Base-by-base conservation (phyloP, 2,888 invertebrate genomes). In the Lepidocyrtinus sp. region DNA sequence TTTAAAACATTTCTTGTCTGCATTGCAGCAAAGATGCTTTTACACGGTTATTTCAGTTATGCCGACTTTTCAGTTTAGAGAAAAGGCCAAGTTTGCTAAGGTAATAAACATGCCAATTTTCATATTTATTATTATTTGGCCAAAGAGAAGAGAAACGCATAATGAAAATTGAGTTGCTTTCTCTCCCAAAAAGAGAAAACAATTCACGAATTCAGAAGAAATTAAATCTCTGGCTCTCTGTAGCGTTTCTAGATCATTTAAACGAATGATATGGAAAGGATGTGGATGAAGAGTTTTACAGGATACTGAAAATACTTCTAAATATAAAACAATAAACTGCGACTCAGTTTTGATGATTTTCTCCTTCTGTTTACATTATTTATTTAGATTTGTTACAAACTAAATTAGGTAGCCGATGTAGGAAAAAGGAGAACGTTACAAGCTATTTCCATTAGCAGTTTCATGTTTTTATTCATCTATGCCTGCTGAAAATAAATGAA, bases 301-400 rank as follows among this genome's bases (percentile, higher is more conserved):
- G n/a, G n/a, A n/a, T n/a, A n/a, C n/a, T n/a, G n/a, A n/a, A n/a
- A n/a, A n/a, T n/a, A n/a, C n/a, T 63, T 36, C 36, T 36, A 36
- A 76, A 79, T 70, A 50, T 36, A 64, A 1, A 79, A 68, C 70
- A 64, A 63, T 73, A 69, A 69, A 70, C 65, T 75, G 67, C 70
- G 68, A n/a, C n/a, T n/a, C n/a, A n/a, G n/a, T 76, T 77, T 70
- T 73, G 65, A 19, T 5, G 36, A 36, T 12, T 36, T 36, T 36
- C 36, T 36, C 36, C 12, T 12, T 36, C 12, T 5, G 5, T 36
- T 36, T 12, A 7, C 5, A 7, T 36, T 36, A 36, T 12, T 36
- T 12, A 36, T 36, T 36, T 36, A 12, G 36, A 36, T 36, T 36
- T 36, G 5, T 5, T 36, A 7, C 5, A 36, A 36, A 36, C 5